Conservation (phyloP, 2,888 invertebrate genomes). For the Belgica antarctica region DNA sequence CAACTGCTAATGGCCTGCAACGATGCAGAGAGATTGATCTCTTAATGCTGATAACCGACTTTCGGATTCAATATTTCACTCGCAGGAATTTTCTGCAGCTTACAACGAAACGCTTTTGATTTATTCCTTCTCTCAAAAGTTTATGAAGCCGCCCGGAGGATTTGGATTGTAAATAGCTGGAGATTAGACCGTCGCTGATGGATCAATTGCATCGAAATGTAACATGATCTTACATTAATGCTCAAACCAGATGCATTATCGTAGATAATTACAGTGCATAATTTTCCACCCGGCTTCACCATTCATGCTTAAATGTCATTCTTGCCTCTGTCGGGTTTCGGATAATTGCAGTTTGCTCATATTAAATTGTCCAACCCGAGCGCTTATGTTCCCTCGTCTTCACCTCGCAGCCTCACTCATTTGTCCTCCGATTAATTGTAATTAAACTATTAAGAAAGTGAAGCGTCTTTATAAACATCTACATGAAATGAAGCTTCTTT, state of each 20-base stretch:
- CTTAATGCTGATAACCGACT: slow-evolving; percentile 18
- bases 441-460: slow-evolving; percentile 36
- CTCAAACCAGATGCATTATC: slow-evolving; percentile 5
- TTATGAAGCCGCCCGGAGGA: neutral
- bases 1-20: slow-evolving; percentile 19
- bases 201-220: neutral
- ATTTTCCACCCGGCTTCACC: neutral
- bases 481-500: slow-evolving; percentile 34
- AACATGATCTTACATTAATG: slow-evolving; percentile 20
- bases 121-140: slow-evolving; percentile 10
- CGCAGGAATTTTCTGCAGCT: neutral
- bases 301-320: slow-evolving; percentile 26
- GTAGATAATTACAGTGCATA: slow-evolving; percentile 30
- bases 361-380: neutral
- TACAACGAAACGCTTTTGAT: neutral
- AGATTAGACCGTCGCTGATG: slow-evolving; percentile 11
- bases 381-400: no score
- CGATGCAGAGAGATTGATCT: neutral
- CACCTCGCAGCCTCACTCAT: no score
- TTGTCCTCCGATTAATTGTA: slow-evolving; percentile 7
- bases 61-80: slow-evolving; percentile 35
- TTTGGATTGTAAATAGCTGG: neutral
- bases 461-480: slow-evolving; percentile 17
- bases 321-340: neutral
- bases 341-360: slow-evolving; percentile 4